phyloP scores from a whole-genome alignment of 2,797 vertebrate genomes.

The Poecilia gillii region DNA sequence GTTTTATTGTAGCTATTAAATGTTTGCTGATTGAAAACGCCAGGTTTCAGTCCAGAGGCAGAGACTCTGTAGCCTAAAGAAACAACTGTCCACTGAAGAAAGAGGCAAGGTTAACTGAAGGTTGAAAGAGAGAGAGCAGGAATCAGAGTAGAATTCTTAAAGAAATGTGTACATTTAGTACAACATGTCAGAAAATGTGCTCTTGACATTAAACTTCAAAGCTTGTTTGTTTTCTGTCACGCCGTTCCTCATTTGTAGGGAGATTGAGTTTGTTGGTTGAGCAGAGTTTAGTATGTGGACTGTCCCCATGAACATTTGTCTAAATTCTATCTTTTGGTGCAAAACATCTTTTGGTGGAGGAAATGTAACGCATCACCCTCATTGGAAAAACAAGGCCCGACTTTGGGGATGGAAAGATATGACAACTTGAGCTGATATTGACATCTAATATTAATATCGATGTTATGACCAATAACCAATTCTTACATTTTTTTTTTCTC shows the following conservation, averaged over 20 bases:
- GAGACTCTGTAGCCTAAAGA: background rate
- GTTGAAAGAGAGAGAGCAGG: background rate
- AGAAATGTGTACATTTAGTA: background rate
- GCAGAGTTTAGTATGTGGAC: background rate
- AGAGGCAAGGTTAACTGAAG: background rate
- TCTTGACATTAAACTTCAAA: background rate
- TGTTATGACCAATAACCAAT: too few relatives aligned
- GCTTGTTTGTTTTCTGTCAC: background rate
- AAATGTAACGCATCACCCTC: background rate
- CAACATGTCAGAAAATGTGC: background rate
- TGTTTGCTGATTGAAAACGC: conserved; percentile 4
- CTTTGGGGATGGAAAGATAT: too few relatives aligned
- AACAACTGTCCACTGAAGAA: background rate
- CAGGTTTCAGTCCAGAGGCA: conserved; percentile 7
- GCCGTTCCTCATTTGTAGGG: background rate
- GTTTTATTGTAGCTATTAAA: background rate
- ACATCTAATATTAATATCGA: too few relatives aligned
- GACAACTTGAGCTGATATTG: too few relatives aligned
- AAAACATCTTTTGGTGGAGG: background rate
- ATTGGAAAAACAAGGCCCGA: background rate
- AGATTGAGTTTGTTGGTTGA: background rate
- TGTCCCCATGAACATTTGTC: background rate
- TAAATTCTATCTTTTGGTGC: background rate
- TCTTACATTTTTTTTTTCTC: too few relatives aligned
- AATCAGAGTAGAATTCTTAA: background rate